A percentile compares a stretch with the other conserved stretches of the same genome.
These are phyloP conservation scores for Chrysotoxum bicinctum DNA, from an alignment of 2,888 invertebrate species.

Conservation along the genomic window DNA sequence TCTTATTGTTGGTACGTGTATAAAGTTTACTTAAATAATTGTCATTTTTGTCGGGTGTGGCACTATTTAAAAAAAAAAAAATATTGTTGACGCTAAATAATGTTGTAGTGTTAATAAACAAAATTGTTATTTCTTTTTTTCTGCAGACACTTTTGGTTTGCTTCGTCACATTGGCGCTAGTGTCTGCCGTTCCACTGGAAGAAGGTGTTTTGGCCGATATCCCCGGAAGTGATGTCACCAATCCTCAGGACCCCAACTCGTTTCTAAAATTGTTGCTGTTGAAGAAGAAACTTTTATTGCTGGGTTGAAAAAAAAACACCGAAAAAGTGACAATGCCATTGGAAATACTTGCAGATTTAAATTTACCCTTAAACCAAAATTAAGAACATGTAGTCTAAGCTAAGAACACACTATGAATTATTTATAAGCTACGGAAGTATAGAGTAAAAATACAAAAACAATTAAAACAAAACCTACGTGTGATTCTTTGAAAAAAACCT, in stretches of 20 bases:
- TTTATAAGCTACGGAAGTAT: background rate
- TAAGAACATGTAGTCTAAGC: constrained; percentile 33
- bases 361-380: constrained; percentile 36
- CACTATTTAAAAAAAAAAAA: background rate
- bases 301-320: constrained; percentile 30
- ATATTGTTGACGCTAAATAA: background rate
- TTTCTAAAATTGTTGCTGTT: constrained; percentile 57
- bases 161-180: constrained; percentile 46
- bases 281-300: constrained; percentile 56
- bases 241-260: constrained; percentile 53
- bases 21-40: constrained; percentile 27
- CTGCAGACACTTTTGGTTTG: constrained; percentile 65
- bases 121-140: background rate
- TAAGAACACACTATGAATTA: constrained; percentile 1
- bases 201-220: constrained; percentile 52
- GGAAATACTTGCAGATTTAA: constrained; percentile 35
- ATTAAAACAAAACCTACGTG: background rate
- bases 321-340: constrained; percentile 30
- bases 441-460: constrained; percentile 25
- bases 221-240: constrained; percentile 45
- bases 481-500: background rate
- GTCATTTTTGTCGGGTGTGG: constrained; percentile 29
- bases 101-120: constrained; percentile 2
- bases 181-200: constrained; percentile 54
- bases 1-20: constrained; percentile 62